Evolutionary conservation across 2,113 vertebrate species (phyloP), one percentile per base, ranked within the genome.

Genomic region (Cavia porcellus): DNA sequence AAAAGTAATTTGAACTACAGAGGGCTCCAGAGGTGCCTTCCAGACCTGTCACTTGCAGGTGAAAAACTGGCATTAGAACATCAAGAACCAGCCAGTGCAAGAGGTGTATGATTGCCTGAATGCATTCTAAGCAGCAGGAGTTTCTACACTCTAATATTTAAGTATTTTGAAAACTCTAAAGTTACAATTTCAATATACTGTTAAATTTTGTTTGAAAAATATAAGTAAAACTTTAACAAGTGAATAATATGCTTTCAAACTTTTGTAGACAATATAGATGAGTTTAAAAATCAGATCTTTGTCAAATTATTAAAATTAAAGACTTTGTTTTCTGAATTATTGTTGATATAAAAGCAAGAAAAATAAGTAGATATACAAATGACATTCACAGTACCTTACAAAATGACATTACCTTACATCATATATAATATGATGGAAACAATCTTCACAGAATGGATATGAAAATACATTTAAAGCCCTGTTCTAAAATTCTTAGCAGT

Each of bases 341-440:
- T 57, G 32, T 30, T 30, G 96, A 89, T 2, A 74, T 81, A 83
- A 94, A 92, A 96, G 79, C 1, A 95, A 75, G 89, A 96, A 61
- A 64, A 68, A 64, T 57, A 95, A 90, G 96, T 12, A 42, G 97
- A 95, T 28, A 92, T 14, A 42, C 12, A 95, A 89, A 88, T 50
- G 28, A 52, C 57, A 92, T 66, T 94, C 42, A 88, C 3, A 83
- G 64, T 8, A 95, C n/a, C 20, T 80, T 82, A 9, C 9, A 68
- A 94, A 80, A 92, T 52, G 80, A 96, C 89, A 38, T 38, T 38
- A 38, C 38, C 38, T 38, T 38, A 38, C 38, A 38, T 38, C 38
- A 89, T 52, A 15, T 79, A 95, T 57, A 96, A 94, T 61, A 1
- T 10, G 14, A 66, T 90, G 42, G 92, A 86, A 94, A 96, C 32